A percentile compares a stretch with the other conserved stretches of the same genome.
Evolutionary conservation across 2,113 vertebrate genomes (phyloP).

Genomic region (Crotalus tigris): DNA sequence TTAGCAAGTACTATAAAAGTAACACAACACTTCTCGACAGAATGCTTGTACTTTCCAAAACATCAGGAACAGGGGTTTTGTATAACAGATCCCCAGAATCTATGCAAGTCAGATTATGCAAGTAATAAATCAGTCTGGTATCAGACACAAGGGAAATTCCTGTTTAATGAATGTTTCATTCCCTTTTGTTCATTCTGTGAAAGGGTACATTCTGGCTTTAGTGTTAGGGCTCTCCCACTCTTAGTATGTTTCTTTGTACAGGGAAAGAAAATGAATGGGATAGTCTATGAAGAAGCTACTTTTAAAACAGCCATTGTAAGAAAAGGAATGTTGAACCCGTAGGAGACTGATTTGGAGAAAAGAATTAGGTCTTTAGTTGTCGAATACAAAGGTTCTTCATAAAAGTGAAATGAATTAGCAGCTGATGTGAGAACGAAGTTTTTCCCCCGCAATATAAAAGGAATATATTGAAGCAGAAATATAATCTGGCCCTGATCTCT

Average conservation of each 20-base stretch:
- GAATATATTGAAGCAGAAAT: background rate
- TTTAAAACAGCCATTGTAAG: slow-evolving; percentile 49
- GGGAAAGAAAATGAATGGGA: slow-evolving; percentile 15
- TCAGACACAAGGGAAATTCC: slow-evolving; percentile 4
- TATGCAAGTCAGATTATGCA: slow-evolving; percentile 15
- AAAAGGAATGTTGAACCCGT: background rate
- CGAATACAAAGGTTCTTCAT: background rate
- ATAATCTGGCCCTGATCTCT: background rate
- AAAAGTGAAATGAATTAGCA: background rate
- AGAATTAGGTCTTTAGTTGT: slow-evolving; percentile 10
- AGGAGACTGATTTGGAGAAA: slow-evolving; percentile 15
- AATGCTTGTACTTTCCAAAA: background rate
- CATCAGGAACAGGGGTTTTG: background rate
- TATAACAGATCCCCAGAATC: slow-evolving; percentile 12
- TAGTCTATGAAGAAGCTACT: slow-evolving; percentile 1
- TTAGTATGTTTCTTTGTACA: background rate
- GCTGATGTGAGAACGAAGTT: background rate
- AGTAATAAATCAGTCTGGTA: slow-evolving; percentile 10
- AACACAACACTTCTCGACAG: background rate
- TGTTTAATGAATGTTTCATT: slow-evolving; percentile 42
- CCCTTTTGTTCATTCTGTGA: slow-evolving; percentile 31
- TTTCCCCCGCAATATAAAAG: background rate
- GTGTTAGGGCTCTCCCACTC: slow-evolving; percentile 3
- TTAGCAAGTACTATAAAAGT: background rate
- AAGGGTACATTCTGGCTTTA: slow-evolving; percentile 8